These are phyloP conservation scores for Stenopsyche tienmushanensis DNA, from an alignment of 1,140 invertebrate species.

Conservation along the genomic window DNA sequence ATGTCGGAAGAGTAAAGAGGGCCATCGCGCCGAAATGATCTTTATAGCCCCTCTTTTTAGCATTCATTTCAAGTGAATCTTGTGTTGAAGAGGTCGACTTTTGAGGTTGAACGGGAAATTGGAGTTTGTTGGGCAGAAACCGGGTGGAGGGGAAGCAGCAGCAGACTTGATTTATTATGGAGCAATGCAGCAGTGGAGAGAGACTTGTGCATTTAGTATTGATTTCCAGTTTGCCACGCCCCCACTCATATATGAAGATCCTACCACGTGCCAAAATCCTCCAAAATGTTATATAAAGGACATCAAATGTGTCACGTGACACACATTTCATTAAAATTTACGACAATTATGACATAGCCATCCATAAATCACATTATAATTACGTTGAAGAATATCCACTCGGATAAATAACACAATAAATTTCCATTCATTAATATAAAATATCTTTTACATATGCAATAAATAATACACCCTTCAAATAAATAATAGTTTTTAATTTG, in stretches of 20 bases:
- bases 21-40: not conserved
- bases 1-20: not conserved
- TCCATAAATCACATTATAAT: too few species aligned
- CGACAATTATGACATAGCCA: too few species aligned
- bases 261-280: constrained; percentile 29
- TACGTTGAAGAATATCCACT: too few species aligned
- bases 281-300: not conserved
- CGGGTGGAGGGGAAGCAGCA: constrained; percentile 49
- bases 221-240: constrained; percentile 55
- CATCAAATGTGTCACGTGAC: too few species aligned
- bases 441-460: too few species aligned
- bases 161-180: constrained; percentile 56
- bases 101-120: constrained; percentile 24
- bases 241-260: constrained; percentile 41
- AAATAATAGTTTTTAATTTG: too few species aligned
- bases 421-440: too few species aligned
- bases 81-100: not conserved
- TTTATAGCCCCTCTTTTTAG: constrained; percentile 4
- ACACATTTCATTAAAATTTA: too few species aligned
- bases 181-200: constrained; percentile 54
- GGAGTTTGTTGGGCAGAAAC: constrained; percentile 36
- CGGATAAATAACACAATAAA: too few species aligned
- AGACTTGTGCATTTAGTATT: constrained; percentile 59
- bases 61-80: not conserved
- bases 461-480: too few species aligned